These are phyloP conservation scores for Trididemnum nubilum DNA, from an alignment of 23 tunicate species.

Conservation along the genomic window DNA sequence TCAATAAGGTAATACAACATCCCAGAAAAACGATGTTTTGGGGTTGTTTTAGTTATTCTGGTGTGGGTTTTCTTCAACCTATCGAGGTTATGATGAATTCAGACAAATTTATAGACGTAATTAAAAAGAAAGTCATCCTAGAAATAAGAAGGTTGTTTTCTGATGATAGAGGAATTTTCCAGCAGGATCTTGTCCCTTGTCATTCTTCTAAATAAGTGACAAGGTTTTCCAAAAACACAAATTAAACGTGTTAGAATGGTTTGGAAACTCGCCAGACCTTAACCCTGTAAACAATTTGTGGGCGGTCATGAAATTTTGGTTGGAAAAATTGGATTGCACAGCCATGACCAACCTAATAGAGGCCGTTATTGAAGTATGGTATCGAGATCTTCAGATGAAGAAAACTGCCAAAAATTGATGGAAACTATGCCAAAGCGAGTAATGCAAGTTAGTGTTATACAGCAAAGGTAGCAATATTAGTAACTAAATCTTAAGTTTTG, in stretches of 20 bases:
- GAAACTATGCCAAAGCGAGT: too few relatives aligned
- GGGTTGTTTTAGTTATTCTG: neutral
- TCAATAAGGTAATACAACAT: neutral
- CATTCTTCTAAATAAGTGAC: neutral
- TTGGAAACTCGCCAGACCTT: too few relatives aligned
- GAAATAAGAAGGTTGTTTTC: neutral
- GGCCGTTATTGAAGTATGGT: neutral
- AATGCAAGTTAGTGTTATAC: neutral
- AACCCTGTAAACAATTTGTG: neutral
- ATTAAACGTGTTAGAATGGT: too few relatives aligned
- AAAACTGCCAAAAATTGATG: neutral
- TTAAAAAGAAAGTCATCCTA: neutral
- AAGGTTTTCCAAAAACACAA: neutral
- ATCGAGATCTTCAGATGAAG: neutral
- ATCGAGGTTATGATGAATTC: neutral
- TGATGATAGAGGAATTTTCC: neutral
- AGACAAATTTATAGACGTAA: neutral
- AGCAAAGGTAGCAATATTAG: neutral
- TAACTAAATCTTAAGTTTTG: too few relatives aligned
- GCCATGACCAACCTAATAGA: neutral
- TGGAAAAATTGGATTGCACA: neutral
- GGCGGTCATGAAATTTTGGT: neutral
- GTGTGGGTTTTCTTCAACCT: neutral
- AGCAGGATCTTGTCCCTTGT: conserved; percentile 5
- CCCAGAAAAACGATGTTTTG: neutral